Percentiles rank a stretch among this genome's conserved stretches.
phyloP scores from a whole-genome alignment of 2,888 invertebrate genomes.

The Xylocampa areola region DNA sequence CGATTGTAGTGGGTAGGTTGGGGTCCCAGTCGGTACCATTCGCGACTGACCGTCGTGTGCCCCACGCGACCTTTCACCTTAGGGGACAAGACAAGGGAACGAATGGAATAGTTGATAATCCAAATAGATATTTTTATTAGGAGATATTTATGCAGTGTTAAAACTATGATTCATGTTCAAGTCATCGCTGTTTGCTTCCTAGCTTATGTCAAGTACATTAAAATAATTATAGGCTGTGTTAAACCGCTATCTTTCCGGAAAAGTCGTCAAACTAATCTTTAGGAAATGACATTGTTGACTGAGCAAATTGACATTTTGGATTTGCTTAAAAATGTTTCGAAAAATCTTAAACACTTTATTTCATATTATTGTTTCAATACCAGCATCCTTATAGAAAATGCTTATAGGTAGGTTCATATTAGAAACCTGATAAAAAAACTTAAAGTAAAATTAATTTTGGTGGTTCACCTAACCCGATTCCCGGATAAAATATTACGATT shows the following conservation, averaged over 20 bases:
- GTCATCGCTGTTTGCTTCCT: slow-evolving; percentile 21
- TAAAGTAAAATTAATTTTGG: too few species aligned
- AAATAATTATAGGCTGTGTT: slow-evolving; percentile 16
- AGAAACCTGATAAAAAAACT: too few species aligned
- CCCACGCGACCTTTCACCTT: slow-evolving; percentile 86
- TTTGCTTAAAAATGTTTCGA: slow-evolving; percentile 4
- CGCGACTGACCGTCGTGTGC: slow-evolving; percentile 86
- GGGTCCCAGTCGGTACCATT: slow-evolving; percentile 84
- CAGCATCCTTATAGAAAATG: too few species aligned
- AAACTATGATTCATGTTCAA: slow-evolving; percentile 25
- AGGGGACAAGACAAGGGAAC: slow-evolving; percentile 72
- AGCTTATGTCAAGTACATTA: slow-evolving; percentile 18
- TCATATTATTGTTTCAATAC: too few species aligned
- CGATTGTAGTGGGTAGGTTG: slow-evolving; percentile 52
- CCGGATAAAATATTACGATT: too few species aligned
- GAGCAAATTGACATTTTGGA: slow-evolving; percentile 14
- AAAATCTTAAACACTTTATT: too few species aligned
- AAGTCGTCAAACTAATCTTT: slow-evolving; percentile 37
- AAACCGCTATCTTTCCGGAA: slow-evolving; percentile 53
- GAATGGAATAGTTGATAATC: slow-evolving; percentile 61
- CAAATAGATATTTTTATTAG: background rate
- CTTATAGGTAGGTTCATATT: too few species aligned
- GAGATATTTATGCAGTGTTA: background rate
- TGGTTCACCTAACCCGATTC: too few species aligned
- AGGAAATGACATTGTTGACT: slow-evolving; percentile 42